Evolutionary conservation across 2,888 invertebrate species (phyloP).

Genomic region (Mellilla xanthometata): DNA sequence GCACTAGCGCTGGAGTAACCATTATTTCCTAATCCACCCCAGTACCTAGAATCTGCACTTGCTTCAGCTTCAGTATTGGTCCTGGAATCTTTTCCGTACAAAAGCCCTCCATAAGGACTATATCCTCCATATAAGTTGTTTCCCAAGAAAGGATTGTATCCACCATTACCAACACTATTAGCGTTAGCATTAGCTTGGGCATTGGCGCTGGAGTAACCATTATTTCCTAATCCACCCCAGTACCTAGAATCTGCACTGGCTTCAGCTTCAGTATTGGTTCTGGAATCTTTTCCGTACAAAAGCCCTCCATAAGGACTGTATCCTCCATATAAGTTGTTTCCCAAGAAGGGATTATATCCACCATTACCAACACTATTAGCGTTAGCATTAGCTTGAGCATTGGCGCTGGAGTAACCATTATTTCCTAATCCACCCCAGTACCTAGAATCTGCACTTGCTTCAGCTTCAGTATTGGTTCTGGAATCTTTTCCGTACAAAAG

Average conservation of each 20-base stretch:
- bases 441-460: not conserved
- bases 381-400: not conserved
- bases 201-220: conserved; percentile 12
- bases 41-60: not conserved
- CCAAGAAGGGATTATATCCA: not conserved
- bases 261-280: not conserved
- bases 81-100: not conserved
- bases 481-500: not conserved
- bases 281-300: not conserved
- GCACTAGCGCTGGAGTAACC: not conserved
- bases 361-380: not conserved
- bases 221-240: not conserved
- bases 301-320: not conserved
- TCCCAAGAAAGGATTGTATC: too few relatives aligned
- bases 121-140: not conserved
- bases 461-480: not conserved
- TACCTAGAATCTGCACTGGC: not conserved
- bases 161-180: not conserved
- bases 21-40: not conserved
- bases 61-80: not conserved
- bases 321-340: not conserved
- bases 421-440: not conserved
- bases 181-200: conserved; percentile 18
- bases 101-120: not conserved
- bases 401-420: not conserved